Evolutionary conservation across 1,140 invertebrate genomes (phyloP), one percentile per base, ranked within the genome.

Genomic region (Pogonognathellus flavescens): DNA sequence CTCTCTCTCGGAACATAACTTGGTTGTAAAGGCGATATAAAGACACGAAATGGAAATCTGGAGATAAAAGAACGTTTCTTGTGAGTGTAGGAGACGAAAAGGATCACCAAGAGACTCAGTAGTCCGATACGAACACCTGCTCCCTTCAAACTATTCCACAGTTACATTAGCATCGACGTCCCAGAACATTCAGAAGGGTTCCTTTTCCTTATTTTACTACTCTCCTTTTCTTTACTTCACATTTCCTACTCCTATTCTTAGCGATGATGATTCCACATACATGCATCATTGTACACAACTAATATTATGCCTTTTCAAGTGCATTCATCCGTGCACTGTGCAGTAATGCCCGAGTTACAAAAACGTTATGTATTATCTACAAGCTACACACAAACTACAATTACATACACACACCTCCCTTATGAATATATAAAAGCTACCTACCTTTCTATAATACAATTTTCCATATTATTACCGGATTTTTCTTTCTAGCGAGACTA

Each of bases 281-380:
- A 41, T 41, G 31, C 31, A 41, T 41, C 31, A 76, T 76, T 76
- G 70, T 76, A n/a, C 1, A 18, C 14, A 18, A 31, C 70, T 76
- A 76, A 76, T 76, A 76, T n/a, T 31, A 76, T 76, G 70, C 70
- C 70, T 76, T 76, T 76, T 76, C 70, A 76, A 76, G 70, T 76
- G 70, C 70, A 76, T 76, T 76, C 70, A 76, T 76, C 70, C 70
- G 70, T 76, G 70, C 70, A 76, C 66, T 49, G 66, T 72, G 66
- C 66, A 50, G 13, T 76, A 76, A 76, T 50, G 16, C 49, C 41
- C 41, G n/a, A 70, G 13, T 41, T 41, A 70, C 22, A 50, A 31
- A 76, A 76, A 76, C 70, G 31, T 76, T 72, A 72, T 72, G 66
- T 49, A 50, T n/a, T 76, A 16, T 76, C 41, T n/a, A 14, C 41